These are phyloP conservation scores for Oryzias dopingdopingensis DNA, from an alignment of 2,797 vertebrate species.

Conservation along the genomic window DNA sequence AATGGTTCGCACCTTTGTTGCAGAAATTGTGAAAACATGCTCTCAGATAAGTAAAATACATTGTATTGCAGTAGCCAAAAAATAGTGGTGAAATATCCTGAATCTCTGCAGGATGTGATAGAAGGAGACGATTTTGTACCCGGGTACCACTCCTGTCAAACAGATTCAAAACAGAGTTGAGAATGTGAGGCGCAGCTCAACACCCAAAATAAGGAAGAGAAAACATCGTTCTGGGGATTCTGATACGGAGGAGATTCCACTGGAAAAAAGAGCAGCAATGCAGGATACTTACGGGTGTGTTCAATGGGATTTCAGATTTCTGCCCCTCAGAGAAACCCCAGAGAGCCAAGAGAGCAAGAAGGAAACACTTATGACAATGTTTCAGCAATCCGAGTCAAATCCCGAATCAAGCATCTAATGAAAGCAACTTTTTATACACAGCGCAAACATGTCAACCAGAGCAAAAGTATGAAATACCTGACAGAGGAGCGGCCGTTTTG, in stretches of 20 bases:
- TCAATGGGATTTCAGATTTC: slow-evolving; percentile 27
- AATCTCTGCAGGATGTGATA: background rate
- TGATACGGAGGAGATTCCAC: too few relatives aligned
- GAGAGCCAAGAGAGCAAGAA: slow-evolving; percentile 3
- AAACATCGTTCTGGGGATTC: too few relatives aligned
- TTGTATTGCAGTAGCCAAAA: slow-evolving; percentile 14
- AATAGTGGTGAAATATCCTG: slow-evolving; percentile 10
- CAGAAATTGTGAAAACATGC: background rate
- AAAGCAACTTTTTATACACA: slow-evolving; percentile 11
- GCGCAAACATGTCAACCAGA: slow-evolving; percentile 26
- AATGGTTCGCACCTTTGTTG: slow-evolving; percentile 6
- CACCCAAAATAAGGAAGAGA: too few relatives aligned
- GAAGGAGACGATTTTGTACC: slow-evolving; percentile 9
- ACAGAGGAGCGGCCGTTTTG: slow-evolving; percentile 16
- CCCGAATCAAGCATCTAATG: slow-evolving; percentile 16
- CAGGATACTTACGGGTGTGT: slow-evolving; percentile 12
- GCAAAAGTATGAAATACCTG: slow-evolving; percentile 8
- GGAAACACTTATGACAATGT: slow-evolving; percentile 1
- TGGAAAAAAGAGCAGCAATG: too few relatives aligned
- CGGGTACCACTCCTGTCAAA: slow-evolving; percentile 31
- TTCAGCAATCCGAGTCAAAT: too few relatives aligned
- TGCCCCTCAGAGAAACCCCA: slow-evolving; percentile 17
- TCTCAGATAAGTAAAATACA: background rate
- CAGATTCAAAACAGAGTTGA: slow-evolving; percentile 24
- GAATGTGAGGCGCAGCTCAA: too few relatives aligned